Evolutionary conservation across 2,888 invertebrate genomes (phyloP).

Genomic region (Magallana nippona): DNA sequence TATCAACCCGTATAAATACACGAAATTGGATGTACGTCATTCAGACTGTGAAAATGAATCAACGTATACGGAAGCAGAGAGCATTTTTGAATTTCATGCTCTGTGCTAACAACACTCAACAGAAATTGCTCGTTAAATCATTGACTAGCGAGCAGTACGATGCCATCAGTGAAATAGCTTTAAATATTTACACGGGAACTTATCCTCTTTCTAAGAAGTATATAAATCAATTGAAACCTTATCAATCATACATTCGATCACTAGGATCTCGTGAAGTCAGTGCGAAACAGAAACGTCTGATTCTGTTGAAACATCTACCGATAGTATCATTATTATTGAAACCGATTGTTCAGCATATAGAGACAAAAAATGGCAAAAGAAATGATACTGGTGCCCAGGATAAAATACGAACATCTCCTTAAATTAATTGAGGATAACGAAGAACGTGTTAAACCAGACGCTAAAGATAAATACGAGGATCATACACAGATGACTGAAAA

Average conservation of each 20-base stretch:
- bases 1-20: constrained; percentile 25
- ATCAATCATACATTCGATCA: constrained; percentile 34
- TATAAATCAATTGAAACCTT: constrained; percentile 39
- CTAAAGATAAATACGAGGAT: constrained; percentile 3
- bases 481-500: not conserved
- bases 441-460: constrained; percentile 23
- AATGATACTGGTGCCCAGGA: constrained; percentile 40
- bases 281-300: constrained; percentile 7
- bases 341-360: constrained; percentile 22
- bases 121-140: constrained; percentile 20
- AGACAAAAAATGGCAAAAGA: constrained; percentile 37
- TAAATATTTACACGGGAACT: constrained; percentile 41
- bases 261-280: constrained; percentile 34
- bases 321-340: constrained; percentile 37
- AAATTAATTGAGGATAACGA: constrained; percentile 20
- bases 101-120: constrained; percentile 25
- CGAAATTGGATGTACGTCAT: not conserved
- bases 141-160: constrained; percentile 38
- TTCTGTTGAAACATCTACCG: constrained; percentile 35
- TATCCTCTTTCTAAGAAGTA: constrained; percentile 14
- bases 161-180: constrained; percentile 41
- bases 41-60: constrained; percentile 7
- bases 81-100: constrained; percentile 32
- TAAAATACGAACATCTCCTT: constrained; percentile 41
- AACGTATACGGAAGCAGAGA: constrained; percentile 31